Base-by-base conservation (phyloP, 2,888 invertebrate genomes). In the Epicampocera succincta region DNA sequence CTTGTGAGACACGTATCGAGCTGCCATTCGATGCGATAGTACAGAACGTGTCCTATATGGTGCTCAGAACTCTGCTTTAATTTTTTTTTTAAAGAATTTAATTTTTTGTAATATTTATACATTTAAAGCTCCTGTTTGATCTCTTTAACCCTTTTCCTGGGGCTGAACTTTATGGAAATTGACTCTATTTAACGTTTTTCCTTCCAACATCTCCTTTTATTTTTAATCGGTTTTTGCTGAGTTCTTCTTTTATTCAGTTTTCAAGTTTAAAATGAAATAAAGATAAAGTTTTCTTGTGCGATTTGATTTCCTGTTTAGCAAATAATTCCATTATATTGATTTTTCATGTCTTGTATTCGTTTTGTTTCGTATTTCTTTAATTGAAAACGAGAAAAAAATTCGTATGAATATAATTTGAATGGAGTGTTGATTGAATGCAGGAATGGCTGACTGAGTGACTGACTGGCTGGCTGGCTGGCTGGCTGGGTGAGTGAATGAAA, bases 271-370 rank as follows among this genome's bases (percentile, higher is more conserved):
- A 61, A 40, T 54, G 25, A 25, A 21, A 48, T 13, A 52, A 42
- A 61, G 33, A 33, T 33, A 33, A 68, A 68, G 12, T 17, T 68
- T 74, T 65, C 38, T 72, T 56, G 19, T 56, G 21, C 3, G 3
- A 60, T 25, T 50, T 78, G 56, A 82, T 82, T 82, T 82, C 81
- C 81, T 82, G 81, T 65, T 77, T 77, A 63, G 71, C 74, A 74
- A 72, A 61, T 65, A 46, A 79, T 74, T 80, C 58, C 9, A 68
- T 73, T 56, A 68, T 79, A 72, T 76, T 76, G 69, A 80, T 68
- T 80, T 74, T 71, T 50, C 50, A 46, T 46, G 63, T 42, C 40
- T 72, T 68, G n/a, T 12, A 48, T 61, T n/a, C 15, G 21, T 33
- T 50, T 76, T 56, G 54, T 56, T 48, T 48, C 12, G 33, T 40